Base-by-base conservation (phyloP, 2,797 vertebrate genomes). In the Emys orbicularis region DNA sequence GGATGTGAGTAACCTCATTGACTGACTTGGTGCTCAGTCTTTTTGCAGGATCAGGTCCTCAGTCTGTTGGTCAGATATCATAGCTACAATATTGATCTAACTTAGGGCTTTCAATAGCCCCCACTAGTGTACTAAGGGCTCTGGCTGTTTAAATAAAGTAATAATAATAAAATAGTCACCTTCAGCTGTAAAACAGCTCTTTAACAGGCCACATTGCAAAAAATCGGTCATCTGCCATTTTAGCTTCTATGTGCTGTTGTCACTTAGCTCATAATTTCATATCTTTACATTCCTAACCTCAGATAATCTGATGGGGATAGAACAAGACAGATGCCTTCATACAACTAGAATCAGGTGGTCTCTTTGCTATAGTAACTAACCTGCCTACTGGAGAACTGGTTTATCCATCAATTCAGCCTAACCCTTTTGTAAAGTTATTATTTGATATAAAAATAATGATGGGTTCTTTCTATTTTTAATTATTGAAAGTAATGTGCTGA, bases 1-100 rank as follows among this genome's bases (percentile, higher is more conserved):
- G 74, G 89, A 81, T 91, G 83, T 52, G 92, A 94, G 84, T 0
- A 2, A 86, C 83, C 74, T 92, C 93, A 52, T 90, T 95, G 90
- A 90, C 86, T 94, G 96, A 93, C 77, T 80, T 91, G 49, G 79
- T 18, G n/a, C 76, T 84, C 85, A 34, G 50, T 0, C 61, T 16
- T 82, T 54, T 72, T 81, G 89, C 49, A 85, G 53, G 50, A 91
- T 13, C 13, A 1, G 91, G 54, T 8, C 49, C 29, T 18, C 13
- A 77, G 25, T 77, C 47, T 47, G 74, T 86, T 84, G 56, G 27
- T 89, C 34, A 92, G 56, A 86, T 50, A 90, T 16, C 83, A 90
- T 44, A 90, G 13, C 0, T 84, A 89, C 56, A 86, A 88, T 12
- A 84, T 84, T 59, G 92, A 93, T n/a, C 65, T 49, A 83, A 56